Evolutionary conservation across 2,888 invertebrate species (phyloP).

Genomic region (Netelia fuscicornis): DNA sequence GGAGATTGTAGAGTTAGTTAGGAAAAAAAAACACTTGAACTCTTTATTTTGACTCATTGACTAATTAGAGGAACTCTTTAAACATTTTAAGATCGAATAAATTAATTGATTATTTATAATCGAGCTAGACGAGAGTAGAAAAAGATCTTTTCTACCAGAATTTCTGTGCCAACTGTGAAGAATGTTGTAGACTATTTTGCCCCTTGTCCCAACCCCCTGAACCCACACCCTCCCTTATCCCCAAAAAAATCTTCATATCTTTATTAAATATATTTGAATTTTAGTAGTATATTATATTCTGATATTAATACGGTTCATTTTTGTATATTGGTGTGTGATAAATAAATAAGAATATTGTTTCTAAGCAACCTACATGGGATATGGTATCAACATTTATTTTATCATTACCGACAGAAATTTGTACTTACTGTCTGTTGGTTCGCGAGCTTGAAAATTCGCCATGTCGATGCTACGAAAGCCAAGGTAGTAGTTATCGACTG

Average conservation of each 20-base stretch:
- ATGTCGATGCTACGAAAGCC: too few species aligned
- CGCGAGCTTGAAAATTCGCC: neutral
- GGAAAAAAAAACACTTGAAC: conserved; percentile 72
- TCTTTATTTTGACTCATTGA: conserved; percentile 81
- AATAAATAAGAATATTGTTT: conserved; percentile 85
- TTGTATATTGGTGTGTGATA: conserved; percentile 85
- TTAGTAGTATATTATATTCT: conserved; percentile 84
- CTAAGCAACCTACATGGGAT: conserved; percentile 78
- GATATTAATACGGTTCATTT: conserved; percentile 85
- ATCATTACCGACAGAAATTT: neutral
- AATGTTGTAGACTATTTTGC: conserved; percentile 82
- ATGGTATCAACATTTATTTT: conserved; percentile 16
- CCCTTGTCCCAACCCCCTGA: conserved; percentile 75
- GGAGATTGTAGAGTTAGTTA: conserved; percentile 73
- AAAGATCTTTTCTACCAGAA: conserved; percentile 82
- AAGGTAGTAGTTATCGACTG: neutral
- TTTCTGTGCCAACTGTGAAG: conserved; percentile 84
- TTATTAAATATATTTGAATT: conserved; percentile 85
- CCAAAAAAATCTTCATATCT: conserved; percentile 74
- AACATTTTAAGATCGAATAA: conserved; percentile 77
- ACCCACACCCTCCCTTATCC: too few species aligned
- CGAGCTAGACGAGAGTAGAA: conserved; percentile 77
- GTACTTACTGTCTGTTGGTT: neutral
- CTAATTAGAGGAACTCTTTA: conserved; percentile 82
- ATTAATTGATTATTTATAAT: conserved; percentile 84